Percentiles rank a stretch among this genome's conserved stretches.
Conservation (phyloP, 1,140 invertebrate genomes). For the Heliconius himera region DNA sequence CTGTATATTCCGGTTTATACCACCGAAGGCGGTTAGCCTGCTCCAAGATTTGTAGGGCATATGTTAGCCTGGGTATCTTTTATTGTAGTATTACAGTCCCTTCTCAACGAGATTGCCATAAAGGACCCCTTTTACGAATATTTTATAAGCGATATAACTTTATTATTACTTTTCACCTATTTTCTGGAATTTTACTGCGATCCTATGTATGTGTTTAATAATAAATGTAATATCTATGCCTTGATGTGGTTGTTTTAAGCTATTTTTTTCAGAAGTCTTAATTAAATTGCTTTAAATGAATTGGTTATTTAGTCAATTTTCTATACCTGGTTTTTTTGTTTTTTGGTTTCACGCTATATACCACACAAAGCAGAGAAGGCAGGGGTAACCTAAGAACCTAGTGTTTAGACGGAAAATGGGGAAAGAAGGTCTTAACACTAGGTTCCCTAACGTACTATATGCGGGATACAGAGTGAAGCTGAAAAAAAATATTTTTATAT, state of each 20-base stretch:
- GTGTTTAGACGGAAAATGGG: too few species aligned
- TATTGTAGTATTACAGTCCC: conserved; percentile 30
- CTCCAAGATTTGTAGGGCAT: conserved; percentile 27
- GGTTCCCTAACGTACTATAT: too few species aligned
- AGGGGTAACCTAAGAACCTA: too few species aligned
- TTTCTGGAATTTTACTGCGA: conserved; percentile 9
- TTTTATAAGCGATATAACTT: conserved; percentile 24
- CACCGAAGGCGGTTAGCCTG: background rate
- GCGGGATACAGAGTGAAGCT: too few species aligned
- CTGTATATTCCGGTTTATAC: background rate
- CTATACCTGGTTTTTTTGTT: too few species aligned
- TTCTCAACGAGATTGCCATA: conserved; percentile 36
- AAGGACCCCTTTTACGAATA: conserved; percentile 31
- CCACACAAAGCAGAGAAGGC: too few species aligned
- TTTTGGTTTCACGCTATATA: too few species aligned
- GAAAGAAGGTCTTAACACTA: too few species aligned
- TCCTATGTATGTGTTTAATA: background rate
- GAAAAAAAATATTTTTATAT: too few species aligned
- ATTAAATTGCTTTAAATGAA: too few species aligned
- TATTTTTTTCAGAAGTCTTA: too few species aligned
- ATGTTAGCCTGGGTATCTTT: conserved; percentile 23
- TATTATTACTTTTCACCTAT: conserved; percentile 22
- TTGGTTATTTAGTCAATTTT: too few species aligned
- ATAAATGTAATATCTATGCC: background rate
- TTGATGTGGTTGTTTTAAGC: background rate